phyloP scores from a whole-genome alignment of 1,140 invertebrate species.

The Hyles euphorbiae region DNA sequence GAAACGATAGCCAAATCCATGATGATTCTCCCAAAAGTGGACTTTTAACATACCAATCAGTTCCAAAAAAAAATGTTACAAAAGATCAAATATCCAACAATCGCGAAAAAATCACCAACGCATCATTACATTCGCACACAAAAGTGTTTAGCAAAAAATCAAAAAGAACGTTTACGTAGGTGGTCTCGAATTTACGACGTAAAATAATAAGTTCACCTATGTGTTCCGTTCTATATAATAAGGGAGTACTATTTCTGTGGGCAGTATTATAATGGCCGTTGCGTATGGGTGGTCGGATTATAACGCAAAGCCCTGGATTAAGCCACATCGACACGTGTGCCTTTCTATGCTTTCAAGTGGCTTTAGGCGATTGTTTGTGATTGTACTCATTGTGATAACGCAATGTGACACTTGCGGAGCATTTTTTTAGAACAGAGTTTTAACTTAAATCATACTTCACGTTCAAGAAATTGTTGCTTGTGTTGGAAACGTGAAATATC shows the following conservation, averaged over 20 bases:
- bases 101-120: conserved; percentile 61
- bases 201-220: conserved; percentile 66
- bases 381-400: conserved; percentile 49
- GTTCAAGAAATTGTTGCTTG: too few relatives aligned
- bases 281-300: conserved; percentile 67
- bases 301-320: conserved; percentile 59
- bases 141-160: conserved; percentile 46
- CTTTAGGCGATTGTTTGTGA: conserved; percentile 54
- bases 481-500: too few relatives aligned
- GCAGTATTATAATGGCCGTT: conserved; percentile 49
- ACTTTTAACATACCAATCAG: neutral
- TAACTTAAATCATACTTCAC: too few relatives aligned
- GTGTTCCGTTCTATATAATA: conserved; percentile 60
- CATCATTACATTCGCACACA: conserved; percentile 62
- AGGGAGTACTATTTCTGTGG: conserved; percentile 61
- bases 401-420: conserved; percentile 12
- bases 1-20: too few relatives aligned
- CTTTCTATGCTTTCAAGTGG: conserved; percentile 52
- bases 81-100: conserved; percentile 28
- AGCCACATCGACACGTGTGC: conserved; percentile 67
- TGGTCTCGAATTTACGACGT: conserved; percentile 62
- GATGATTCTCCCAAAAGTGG: too few relatives aligned
- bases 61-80: conserved; percentile 14
- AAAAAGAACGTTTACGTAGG: conserved; percentile 40
- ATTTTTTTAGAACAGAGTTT: too few relatives aligned